These are phyloP conservation scores for Balaeniceps rex DNA, from an alignment of 2,113 vertebrate genomes.

Conservation along the genomic window DNA sequence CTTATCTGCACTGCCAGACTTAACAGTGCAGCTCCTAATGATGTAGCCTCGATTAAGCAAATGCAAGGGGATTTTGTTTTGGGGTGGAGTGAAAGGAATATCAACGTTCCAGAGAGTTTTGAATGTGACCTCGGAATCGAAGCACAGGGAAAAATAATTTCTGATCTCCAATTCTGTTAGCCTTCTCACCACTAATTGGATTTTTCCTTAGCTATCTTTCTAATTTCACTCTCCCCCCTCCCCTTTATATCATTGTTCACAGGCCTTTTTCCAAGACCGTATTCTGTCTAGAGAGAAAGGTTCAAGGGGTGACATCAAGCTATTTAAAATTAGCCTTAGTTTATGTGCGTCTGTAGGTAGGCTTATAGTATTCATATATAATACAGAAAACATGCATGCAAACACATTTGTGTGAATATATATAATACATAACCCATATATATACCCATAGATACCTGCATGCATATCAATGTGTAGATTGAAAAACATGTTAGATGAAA, in stretches of 20 bases:
- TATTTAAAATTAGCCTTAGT: background rate
- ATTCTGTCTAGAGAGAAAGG: background rate
- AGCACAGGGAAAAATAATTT: background rate
- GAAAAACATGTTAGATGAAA: background rate
- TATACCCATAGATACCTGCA: fast-evolving
- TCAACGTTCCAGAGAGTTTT: background rate
- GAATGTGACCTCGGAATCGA: background rate
- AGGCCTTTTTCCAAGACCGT: background rate
- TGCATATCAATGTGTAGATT: background rate
- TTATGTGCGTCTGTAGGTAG: background rate
- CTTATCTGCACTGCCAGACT: slow-evolving; percentile 25
- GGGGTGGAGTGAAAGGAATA: background rate
- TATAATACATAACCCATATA: background rate
- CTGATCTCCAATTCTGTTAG: slow-evolving; percentile 38
- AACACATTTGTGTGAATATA: background rate
- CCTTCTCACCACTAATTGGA: background rate
- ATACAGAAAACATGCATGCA: background rate
- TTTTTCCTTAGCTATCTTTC: slow-evolving; percentile 33
- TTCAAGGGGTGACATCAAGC: background rate
- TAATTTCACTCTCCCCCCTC: background rate
- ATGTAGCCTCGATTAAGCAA: slow-evolving; percentile 1
- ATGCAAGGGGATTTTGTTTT: slow-evolving; percentile 1
- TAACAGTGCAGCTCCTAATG: slow-evolving; percentile 20
- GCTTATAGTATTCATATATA: background rate
- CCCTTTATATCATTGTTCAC: background rate